phyloP scores from a whole-genome alignment of 2,888 invertebrate genomes.

The Mactromeris polynyma region DNA sequence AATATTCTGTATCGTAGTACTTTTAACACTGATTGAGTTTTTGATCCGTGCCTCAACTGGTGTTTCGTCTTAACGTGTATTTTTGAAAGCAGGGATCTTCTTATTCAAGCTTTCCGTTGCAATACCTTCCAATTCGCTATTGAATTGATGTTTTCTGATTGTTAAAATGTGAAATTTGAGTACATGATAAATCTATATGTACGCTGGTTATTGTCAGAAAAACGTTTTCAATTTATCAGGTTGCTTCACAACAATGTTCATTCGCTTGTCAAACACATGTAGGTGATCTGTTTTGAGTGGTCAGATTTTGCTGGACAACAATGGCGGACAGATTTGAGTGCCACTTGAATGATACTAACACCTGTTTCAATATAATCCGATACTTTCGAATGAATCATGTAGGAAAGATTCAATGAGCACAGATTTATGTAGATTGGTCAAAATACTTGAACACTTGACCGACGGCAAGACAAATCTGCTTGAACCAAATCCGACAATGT shows the following conservation, averaged over 20 bases:
- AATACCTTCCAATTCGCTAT: neutral
- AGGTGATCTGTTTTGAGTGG: neutral
- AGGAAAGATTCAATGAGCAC: neutral
- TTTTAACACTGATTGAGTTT: no score
- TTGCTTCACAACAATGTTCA: neutral
- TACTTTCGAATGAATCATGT: neutral
- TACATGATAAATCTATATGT: slow-evolving; percentile 22
- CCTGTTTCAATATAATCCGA: slow-evolving; percentile 6
- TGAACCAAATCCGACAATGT: no score
- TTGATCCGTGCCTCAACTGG: neutral
- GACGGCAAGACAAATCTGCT: no score
- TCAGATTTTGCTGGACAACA: neutral
- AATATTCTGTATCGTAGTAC: no score
- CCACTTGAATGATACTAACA: slow-evolving; percentile 6
- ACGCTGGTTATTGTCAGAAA: slow-evolving; percentile 25
- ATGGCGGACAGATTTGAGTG: neutral
- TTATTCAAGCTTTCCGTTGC: neutral
- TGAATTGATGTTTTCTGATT: neutral
- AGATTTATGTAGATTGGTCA: neutral
- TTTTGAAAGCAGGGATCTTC: neutral
- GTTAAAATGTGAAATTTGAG: slow-evolving; percentile 25
- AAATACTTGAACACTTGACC: neutral
- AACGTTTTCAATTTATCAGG: slow-evolving; percentile 33
- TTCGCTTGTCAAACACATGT: slow-evolving; percentile 1
- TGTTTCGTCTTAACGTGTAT: neutral